Conservation (phyloP, 2,113 vertebrate genomes). For the Pelvicachromis taeniatus region DNA sequence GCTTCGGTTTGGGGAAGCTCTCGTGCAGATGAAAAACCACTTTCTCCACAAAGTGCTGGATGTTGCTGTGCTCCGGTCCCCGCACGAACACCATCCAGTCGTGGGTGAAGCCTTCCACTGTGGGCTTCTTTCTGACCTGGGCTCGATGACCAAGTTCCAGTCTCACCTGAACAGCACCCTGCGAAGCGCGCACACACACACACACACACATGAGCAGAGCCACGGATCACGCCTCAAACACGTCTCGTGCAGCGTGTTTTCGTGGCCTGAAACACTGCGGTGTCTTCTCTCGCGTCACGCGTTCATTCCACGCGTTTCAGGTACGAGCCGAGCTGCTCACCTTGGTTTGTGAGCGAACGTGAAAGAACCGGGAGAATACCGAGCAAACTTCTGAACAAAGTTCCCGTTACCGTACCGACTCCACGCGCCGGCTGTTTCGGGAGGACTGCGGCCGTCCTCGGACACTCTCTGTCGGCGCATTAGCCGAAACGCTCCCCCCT, state of each 20-base stretch:
- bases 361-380: neutral
- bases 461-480: fast-evolving
- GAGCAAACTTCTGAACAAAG: neutral
- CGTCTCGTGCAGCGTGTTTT: neutral
- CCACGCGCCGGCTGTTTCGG: neutral
- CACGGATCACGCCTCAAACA: neutral
- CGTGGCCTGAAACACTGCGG: neutral
- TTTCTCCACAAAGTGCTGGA: conserved; percentile 99
- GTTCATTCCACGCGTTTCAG: neutral
- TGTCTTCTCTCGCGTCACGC: neutral
- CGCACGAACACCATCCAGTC: conserved; percentile 99
- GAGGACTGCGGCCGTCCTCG: neutral
- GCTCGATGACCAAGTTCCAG: conserved; percentile 96
- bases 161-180: conserved; percentile 99
- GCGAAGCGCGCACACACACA: neutral
- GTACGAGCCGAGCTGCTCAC: neutral
- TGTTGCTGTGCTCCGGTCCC: conserved; percentile 95
- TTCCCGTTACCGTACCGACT: neutral
- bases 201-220: too few species aligned
- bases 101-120: conserved; percentile 95
- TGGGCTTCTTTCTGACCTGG: conserved; percentile 95
- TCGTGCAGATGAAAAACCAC: conserved; percentile 98
- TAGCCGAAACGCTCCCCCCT: neutral
- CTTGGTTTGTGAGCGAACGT: neutral
- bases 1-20: conserved; percentile 96